These are phyloP conservation scores for Chascanopsetta lugubris DNA, from an alignment of 2,113 vertebrate species.

Conservation along the genomic window DNA sequence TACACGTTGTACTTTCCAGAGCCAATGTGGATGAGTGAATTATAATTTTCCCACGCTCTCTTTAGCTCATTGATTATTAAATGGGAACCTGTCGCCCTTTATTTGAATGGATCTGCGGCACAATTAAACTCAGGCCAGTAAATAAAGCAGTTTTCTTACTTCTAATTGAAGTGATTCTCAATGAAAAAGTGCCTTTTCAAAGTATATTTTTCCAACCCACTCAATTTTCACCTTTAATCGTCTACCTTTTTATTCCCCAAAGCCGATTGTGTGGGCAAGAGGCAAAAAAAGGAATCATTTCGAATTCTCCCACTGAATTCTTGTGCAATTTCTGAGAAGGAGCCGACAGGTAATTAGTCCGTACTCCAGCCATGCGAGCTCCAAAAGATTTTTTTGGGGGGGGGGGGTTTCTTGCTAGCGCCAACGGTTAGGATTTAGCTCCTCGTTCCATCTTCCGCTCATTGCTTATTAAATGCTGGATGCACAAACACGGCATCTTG, in stretches of 20 bases:
- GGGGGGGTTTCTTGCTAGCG: no score
- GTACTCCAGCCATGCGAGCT: slow-evolving; percentile 33
- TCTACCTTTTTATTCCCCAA: neutral
- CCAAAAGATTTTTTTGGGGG: slow-evolving; percentile 17
- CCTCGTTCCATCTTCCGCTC: slow-evolving; percentile 71
- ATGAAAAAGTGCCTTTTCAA: no score
- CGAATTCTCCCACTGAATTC: slow-evolving; percentile 17
- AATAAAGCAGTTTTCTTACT: no score
- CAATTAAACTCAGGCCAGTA: no score
- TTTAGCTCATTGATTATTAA: no score
- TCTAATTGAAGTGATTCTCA: no score
- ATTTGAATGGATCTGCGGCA: no score
- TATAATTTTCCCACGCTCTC: no score
- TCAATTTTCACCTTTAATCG: neutral
- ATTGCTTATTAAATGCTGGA: slow-evolving; percentile 61
- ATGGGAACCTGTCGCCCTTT: no score
- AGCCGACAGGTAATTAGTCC: slow-evolving; percentile 24
- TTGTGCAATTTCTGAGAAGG: slow-evolving; percentile 36
- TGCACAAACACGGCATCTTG: slow-evolving; percentile 83
- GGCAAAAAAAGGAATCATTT: slow-evolving; percentile 21
- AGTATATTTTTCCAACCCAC: no score
- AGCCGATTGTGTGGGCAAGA: neutral
- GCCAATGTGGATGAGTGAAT: no score
- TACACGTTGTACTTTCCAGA: no score
- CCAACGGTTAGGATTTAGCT: slow-evolving; percentile 27